Evolutionary conservation across 2,113 vertebrate genomes (phyloP).

Genomic region (Scartelaos histophorus): DNA sequence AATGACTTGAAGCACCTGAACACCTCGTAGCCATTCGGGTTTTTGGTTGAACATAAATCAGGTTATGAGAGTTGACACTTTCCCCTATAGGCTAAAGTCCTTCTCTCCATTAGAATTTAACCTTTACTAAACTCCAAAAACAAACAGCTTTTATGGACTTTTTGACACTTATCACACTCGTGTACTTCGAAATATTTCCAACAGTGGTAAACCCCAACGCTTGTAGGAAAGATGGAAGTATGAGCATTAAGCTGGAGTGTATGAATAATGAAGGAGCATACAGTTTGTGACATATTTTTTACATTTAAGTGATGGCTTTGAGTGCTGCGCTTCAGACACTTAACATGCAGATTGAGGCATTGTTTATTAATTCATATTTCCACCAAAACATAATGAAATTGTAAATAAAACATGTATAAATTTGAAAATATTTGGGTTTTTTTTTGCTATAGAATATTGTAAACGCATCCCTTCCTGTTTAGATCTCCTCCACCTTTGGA

Average conservation of each 20-base stretch:
- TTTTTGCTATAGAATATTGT: too few species aligned
- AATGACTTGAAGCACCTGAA: too few species aligned
- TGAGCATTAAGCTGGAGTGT: neutral
- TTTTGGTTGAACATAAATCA: too few species aligned
- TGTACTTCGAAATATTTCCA: neutral
- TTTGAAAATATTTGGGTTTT: too few species aligned
- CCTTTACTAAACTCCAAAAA: neutral
- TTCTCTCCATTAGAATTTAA: neutral
- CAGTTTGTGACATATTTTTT: neutral
- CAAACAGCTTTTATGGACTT: neutral
- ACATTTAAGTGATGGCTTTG: slow-evolving; percentile 7
- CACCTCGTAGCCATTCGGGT: too few species aligned
- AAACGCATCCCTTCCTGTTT: too few species aligned
- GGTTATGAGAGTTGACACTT: neutral
- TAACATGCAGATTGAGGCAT: neutral
- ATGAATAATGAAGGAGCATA: neutral
- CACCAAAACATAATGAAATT: neutral
- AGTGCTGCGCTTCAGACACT: slow-evolving; percentile 9
- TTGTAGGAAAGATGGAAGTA: neutral
- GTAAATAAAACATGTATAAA: too few species aligned
- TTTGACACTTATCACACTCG: neutral
- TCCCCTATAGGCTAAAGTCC: neutral
- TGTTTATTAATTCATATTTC: too few species aligned
- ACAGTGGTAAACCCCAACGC: neutral
- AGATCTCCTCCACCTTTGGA: too few species aligned